Conservation (phyloP, 2,113 vertebrate genomes). For the Asarcornis scutulata region DNA sequence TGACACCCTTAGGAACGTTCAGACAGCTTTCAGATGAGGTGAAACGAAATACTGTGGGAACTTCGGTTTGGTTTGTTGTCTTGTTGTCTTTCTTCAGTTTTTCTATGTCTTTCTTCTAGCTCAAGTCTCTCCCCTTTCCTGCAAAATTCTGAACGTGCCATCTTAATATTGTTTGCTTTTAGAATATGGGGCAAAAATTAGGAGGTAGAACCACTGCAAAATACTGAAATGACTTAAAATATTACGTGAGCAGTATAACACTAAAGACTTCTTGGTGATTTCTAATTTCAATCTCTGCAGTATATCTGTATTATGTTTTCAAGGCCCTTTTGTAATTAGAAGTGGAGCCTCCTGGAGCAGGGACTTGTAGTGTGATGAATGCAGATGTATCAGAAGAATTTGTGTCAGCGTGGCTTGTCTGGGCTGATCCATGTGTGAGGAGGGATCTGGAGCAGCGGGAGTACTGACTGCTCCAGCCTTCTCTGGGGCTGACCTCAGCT, state of each 20-base stretch:
- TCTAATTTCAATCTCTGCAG: background rate
- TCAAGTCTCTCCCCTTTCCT: background rate
- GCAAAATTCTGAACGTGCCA: background rate
- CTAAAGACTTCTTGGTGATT: background rate
- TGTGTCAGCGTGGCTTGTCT: fast-evolving
- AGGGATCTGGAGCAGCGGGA: background rate
- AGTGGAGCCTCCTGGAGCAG: background rate
- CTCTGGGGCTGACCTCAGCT: background rate
- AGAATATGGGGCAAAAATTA: background rate
- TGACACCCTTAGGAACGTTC: background rate
- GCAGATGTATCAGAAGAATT: background rate
- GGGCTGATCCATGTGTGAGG: background rate
- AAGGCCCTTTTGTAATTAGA: background rate
- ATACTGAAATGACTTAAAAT: background rate
- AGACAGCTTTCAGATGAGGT: background rate
- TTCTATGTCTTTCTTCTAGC: background rate
- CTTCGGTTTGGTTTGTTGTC: background rate
- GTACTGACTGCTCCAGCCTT: background rate
- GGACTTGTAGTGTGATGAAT: background rate
- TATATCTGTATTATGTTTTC: slow-evolving; percentile 2
- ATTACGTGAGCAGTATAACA: background rate
- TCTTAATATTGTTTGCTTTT: background rate
- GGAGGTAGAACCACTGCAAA: background rate
- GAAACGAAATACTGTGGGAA: background rate
- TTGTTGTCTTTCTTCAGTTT: background rate